Conservation (phyloP, 2,888 invertebrate species). For the Seira musarum region DNA sequence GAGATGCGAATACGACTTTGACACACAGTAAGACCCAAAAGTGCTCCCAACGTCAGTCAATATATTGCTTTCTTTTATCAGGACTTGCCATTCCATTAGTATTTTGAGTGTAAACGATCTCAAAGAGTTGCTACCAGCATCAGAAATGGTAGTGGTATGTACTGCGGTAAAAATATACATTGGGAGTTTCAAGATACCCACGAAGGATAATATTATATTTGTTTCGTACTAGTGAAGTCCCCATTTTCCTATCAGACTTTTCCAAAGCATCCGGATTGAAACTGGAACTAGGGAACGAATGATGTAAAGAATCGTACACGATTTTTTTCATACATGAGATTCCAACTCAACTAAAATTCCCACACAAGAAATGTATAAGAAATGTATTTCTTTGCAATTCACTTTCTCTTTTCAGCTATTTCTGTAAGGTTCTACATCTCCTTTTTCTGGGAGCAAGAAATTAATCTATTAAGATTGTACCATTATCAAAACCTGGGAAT, state of each 20-base stretch:
- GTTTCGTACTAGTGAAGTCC: neutral
- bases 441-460: neutral
- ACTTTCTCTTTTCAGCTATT: no score
- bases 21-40: neutral
- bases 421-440: neutral
- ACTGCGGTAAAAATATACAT: no score
- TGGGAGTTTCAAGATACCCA: neutral
- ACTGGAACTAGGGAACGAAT: neutral
- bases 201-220: neutral
- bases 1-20: neutral
- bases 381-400: no score
- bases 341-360: neutral
- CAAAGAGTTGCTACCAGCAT: no score
- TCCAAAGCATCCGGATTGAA: neutral
- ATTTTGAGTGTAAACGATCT: no score
- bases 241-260: slow-evolving; percentile 6
- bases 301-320: slow-evolving; percentile 8
- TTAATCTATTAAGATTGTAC: neutral
- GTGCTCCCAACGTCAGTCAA: neutral
- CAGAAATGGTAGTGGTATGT: no score
- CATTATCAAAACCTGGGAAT: neutral
- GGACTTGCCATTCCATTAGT: no score
- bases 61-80: neutral
- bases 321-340: no score
- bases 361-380: neutral